Conservation (phyloP, 2,113 vertebrate genomes). For the human region DNA sequence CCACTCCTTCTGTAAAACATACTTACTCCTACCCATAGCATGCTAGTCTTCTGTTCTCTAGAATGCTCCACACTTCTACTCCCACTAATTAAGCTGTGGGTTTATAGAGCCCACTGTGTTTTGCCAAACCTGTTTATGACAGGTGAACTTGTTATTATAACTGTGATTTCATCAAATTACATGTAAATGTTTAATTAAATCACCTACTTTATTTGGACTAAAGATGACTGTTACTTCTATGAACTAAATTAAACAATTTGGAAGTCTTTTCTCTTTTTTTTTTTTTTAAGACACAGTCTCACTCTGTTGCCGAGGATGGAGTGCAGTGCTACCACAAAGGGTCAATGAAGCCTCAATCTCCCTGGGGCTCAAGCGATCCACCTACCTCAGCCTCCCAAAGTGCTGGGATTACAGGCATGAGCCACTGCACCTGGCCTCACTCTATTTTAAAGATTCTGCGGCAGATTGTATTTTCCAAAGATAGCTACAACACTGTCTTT, state of each 20-base stretch:
- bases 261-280: not conserved
- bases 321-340: no score
- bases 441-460: not conserved
- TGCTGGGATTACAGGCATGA: no score
- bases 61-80: not conserved
- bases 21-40: not conserved
- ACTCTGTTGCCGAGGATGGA: no score
- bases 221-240: not conserved
- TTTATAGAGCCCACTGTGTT: not conserved
- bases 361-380: no score
- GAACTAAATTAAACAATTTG: not conserved
- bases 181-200: not conserved
- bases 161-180: not conserved
- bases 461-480: not conserved
- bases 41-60: not conserved
- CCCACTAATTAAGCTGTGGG: not conserved
- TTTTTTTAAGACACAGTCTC: no score
- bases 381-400: no score
- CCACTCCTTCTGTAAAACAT: not conserved
- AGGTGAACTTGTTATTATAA: not conserved
- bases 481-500: not conserved
- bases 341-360: no score
- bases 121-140: not conserved
- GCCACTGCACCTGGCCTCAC: not conserved
- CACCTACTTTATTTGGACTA: not conserved